A percentile compares a stretch with the other conserved stretches of the same genome.
Evolutionary conservation across 2,113 vertebrate genomes (phyloP).

Genomic region (Proteles cristata): DNA sequence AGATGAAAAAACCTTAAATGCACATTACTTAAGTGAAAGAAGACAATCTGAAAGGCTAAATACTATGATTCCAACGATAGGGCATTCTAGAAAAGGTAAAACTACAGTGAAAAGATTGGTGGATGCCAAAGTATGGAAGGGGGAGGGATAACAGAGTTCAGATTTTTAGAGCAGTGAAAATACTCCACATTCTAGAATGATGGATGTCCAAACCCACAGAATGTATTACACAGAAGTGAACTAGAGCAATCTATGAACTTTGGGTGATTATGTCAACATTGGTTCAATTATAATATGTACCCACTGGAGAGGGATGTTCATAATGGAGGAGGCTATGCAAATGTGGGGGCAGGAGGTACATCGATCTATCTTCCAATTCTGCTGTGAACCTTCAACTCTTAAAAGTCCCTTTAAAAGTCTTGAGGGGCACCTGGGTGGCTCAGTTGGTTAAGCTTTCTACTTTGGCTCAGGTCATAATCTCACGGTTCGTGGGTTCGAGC

Average conservation of each 20-base stretch:
- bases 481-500: no score
- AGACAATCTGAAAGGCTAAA: not conserved
- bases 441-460: no score
- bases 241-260: not conserved
- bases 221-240: not conserved
- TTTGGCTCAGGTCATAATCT: no score
- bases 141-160: not conserved
- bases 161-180: not conserved
- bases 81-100: not conserved
- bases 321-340: rapidly evolving
- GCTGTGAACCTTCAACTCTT: not conserved
- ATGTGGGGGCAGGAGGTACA: not conserved
- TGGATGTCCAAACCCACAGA: not conserved
- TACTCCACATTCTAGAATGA: not conserved
- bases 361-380: not conserved
- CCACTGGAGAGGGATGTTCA: not conserved
- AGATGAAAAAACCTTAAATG: not conserved
- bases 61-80: not conserved
- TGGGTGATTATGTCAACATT: not conserved
- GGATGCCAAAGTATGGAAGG: not conserved
- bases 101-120: not conserved
- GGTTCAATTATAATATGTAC: not conserved
- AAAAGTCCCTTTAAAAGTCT: no score
- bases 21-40: not conserved
- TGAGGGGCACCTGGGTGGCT: no score